phyloP scores from a whole-genome alignment of 2,888 invertebrate species.

The Hoplodrina blanda region DNA sequence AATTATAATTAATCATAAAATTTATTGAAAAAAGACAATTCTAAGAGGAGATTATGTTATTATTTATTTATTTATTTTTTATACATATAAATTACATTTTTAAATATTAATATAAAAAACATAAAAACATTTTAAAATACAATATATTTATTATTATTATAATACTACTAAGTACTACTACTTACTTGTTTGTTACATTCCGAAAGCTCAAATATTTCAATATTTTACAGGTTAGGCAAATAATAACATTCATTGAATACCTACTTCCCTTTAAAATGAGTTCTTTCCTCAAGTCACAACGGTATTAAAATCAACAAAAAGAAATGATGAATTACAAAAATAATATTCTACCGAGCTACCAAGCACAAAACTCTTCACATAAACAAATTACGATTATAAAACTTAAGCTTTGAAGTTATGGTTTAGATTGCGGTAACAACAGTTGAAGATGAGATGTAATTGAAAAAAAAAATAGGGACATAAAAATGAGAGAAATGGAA shows the following conservation, averaged over 20 bases:
- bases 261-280: slow-evolving; percentile 31
- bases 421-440: slow-evolving; percentile 13
- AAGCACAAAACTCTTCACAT: slow-evolving; percentile 2
- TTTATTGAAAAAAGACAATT: no score
- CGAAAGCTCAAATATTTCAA: no score
- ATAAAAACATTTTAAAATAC: no score
- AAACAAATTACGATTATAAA: slow-evolving; percentile 2
- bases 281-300: slow-evolving; percentile 19
- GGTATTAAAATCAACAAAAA: slow-evolving; percentile 46
- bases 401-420: neutral
- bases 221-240: no score
- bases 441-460: slow-evolving; percentile 28
- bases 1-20: no score
- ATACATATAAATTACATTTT: no score
- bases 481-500: slow-evolving; percentile 42
- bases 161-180: no score
- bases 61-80: no score
- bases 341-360: slow-evolving; percentile 23
- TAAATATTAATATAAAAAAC: no score
- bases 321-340: slow-evolving; percentile 50
- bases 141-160: no score
- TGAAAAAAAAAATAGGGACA: slow-evolving; percentile 38
- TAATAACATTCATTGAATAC: slow-evolving; percentile 6
- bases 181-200: no score
- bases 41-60: no score